Base-by-base conservation (phyloP, 2,113 vertebrate genomes). In the Poicephalus meyeri region DNA sequence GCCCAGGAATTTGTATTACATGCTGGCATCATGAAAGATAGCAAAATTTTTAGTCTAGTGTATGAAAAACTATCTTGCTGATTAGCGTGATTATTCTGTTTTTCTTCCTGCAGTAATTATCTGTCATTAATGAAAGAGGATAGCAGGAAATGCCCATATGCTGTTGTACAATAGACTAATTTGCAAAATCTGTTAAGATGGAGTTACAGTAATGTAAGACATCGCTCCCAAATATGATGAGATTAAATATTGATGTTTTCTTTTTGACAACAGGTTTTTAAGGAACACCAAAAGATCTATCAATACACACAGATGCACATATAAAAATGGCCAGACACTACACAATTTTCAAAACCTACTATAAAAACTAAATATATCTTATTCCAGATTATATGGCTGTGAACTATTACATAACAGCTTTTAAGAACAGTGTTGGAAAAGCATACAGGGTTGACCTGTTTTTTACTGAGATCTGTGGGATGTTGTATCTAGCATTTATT, bases 141-240 rank as follows among this genome's bases (percentile, higher is more conserved):
- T 89, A 89, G 66, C n/a, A 80, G 95, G 85, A 96, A 93, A 66
- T 13, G 46, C 83, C 89, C 68, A 60, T 78, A 90, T 93, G 81
- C 81, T 74, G 39, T 60, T 71, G 23, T 53, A 83, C 56, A 81
- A 87, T 74, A 79, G 29, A 41, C 10, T 87, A 79, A 84, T 74
- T 81, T 65, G 24, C 47, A 91, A 84, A 84, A 85, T 84, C 56
- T 69, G 19, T 69, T 85, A 69, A 64, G 25, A 72, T 81, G 39
- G 41, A 94, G 29, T 33, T 85, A 35, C 39, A 60, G 18, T 71
- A 66, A 52, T 60, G 37, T 20, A 73, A 71, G 63, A 44, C 10
- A 68, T 31, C 6, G 11, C 13, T 87, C 25, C 10, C 21, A 78
- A 70, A 69, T 60, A 64, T 33, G n/a, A 88, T 72, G 29, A 83